Percentiles rank a stretch among this genome's conserved stretches.
Conservation (phyloP, 1,140 invertebrate species). For the Metopolophium dirhodum region DNA sequence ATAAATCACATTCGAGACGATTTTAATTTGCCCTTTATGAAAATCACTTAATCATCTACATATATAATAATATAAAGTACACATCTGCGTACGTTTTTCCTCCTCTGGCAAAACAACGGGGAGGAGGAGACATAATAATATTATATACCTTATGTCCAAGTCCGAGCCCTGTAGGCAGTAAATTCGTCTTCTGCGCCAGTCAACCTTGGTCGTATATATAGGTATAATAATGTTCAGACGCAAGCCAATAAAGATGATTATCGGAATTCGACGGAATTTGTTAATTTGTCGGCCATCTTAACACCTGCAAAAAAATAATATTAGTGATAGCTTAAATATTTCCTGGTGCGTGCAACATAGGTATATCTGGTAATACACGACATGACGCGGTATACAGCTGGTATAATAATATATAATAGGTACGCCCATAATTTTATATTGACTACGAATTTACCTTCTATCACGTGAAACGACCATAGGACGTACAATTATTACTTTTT, state of each 20-base stretch:
- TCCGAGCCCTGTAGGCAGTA: not conserved
- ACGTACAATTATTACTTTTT: not conserved
- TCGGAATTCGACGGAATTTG: not conserved
- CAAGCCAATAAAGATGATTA: slow-evolving; percentile 23
- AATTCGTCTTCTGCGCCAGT: slow-evolving; percentile 19
- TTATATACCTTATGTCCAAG: not conserved
- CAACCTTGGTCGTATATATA: not conserved
- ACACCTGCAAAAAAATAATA: slow-evolving; percentile 5
- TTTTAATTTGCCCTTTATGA: not conserved
- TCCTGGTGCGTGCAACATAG: not conserved
- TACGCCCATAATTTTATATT: slow-evolving; percentile 6
- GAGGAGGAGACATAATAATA: slow-evolving; percentile 14
- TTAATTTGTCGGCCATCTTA: slow-evolving; percentile 7
- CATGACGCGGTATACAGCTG: not conserved
- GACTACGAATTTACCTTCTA: not conserved
- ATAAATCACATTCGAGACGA: slow-evolving; percentile 12
- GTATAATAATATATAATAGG: not conserved
- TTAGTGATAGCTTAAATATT: not conserved
- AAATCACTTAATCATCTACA: slow-evolving; percentile 41
- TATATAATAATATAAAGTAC: not conserved
- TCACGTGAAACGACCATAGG: not conserved
- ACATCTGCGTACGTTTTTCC: not conserved
- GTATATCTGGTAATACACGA: not conserved
- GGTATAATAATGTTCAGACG: not conserved
- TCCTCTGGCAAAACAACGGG: not conserved